Base-by-base conservation (phyloP, 1,140 invertebrate species). In the Sarcophaga bullata region DNA sequence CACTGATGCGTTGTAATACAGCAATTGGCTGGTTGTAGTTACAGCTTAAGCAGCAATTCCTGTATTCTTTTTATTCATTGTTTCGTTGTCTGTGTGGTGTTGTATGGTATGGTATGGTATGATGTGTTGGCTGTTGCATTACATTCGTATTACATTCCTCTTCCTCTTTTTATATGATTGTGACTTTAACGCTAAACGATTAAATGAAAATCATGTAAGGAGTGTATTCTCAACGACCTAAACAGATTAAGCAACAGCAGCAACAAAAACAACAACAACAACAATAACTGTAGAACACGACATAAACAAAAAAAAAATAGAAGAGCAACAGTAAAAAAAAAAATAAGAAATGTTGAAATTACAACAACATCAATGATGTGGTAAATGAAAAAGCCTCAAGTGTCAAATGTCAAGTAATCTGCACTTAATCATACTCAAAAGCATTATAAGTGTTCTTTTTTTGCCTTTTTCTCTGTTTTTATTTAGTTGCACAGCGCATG, bases 391-490 rank as follows among this genome's bases (percentile, higher is more conserved):
- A 78, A 50, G 75, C 75, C 75, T 78, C 75, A 78, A 78, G 75
- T 78, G 75, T 78, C 75, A 78, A 78, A 78, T 78, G 75, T 78
- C 75, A 78, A 78, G 75, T 78, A 78, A 78, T 78, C 75, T 25
- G 75, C 75, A 78, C 75, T 78, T 78, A 78, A 78, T 78, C 75
- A 78, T 78, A 78, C 75, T 78, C 75, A 50, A 78, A 72, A 78
- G 75, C 75, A 78, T 78, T 48, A 78, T 49, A 50, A 50, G 75
- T 78, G 75, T 19, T 49, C 48, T 76, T 76, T n/a, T 58, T 13
- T 58, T 58, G 54, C 25, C 25, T 37, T 37, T 37, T 58, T 58
- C 13, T n/a, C 13, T 19, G 62, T 19, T 52, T 48, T 17, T 6
- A 25, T 72, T 17, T 48, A 78, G 15, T 50, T 78, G 48, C 75